A percentile compares a stretch with the other conserved stretches of the same genome.
Conservation (phyloP, 2,113 vertebrate genomes). For the Aramus guarauna region DNA sequence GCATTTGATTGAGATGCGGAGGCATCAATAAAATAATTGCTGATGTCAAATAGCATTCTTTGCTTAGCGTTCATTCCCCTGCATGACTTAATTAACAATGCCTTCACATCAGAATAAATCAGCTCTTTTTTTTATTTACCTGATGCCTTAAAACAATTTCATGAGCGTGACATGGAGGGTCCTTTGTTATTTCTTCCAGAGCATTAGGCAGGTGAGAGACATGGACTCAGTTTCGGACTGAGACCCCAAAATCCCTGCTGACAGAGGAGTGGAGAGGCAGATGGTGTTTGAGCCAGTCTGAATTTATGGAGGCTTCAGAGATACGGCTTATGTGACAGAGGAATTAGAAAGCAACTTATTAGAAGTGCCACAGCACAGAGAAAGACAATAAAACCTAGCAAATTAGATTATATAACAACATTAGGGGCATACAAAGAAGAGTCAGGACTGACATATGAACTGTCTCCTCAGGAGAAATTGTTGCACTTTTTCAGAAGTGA, state of each 20-base stretch:
- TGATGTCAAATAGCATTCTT: constrained; percentile 48
- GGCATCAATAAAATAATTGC: constrained; percentile 57
- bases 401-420: not conserved
- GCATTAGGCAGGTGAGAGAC: not conserved
- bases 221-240: not conserved
- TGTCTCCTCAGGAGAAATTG: not conserved
- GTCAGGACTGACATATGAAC: not conserved
- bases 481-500: not conserved
- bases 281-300: not conserved
- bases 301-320: not conserved
- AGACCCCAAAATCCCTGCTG: not conserved
- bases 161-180: not conserved
- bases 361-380: not conserved
- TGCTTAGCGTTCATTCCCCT: not conserved
- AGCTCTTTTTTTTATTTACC: constrained; percentile 6
- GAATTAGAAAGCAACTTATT: not conserved
- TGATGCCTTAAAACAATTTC: not conserved
- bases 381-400: not conserved
- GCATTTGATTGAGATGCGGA: constrained; percentile 48
- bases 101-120: not conserved
- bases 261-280: not conserved
- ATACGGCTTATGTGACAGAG: not conserved
- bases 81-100: constrained; percentile 31
- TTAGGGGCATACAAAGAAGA: not conserved
- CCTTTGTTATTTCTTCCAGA: not conserved